Evolutionary conservation across 2,113 vertebrate genomes (phyloP).

Genomic region (Typhlomys cinereus): DNA sequence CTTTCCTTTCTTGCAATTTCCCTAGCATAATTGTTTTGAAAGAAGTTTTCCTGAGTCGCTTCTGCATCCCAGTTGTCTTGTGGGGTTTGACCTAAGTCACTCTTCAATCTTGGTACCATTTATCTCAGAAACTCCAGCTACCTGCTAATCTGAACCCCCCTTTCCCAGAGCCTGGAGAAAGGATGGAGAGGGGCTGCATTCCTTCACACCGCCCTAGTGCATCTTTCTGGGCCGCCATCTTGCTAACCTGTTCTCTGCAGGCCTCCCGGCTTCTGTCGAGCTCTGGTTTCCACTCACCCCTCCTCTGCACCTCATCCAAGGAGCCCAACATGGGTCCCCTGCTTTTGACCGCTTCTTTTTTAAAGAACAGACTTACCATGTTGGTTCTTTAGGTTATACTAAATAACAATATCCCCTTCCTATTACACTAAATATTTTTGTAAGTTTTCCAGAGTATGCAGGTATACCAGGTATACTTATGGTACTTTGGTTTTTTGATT

Average conservation of each 20-base stretch:
- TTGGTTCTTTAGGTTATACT: neutral
- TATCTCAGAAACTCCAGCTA: neutral
- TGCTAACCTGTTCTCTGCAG: too few relatives aligned
- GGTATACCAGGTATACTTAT: neutral
- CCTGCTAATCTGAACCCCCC: neutral
- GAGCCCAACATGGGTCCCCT: neutral
- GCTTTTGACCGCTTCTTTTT: neutral
- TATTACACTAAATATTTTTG: neutral
- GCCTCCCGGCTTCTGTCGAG: neutral
- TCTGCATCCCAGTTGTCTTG: neutral
- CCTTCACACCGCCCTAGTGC: accelerated
- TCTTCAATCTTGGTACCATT: neutral
- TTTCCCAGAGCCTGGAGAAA: neutral
- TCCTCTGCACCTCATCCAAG: neutral
- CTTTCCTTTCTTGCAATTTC: neutral
- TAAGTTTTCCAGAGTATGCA: neutral
- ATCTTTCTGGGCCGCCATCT: neutral
- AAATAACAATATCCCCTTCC: neutral
- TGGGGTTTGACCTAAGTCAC: neutral
- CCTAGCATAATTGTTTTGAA: neutral
- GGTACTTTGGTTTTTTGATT: neutral
- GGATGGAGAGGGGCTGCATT: neutral
- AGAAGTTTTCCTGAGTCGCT: neutral
- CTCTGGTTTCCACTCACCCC: neutral
- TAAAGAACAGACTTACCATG: neutral